Conservation (phyloP, 2,888 invertebrate genomes). For the Heteromurus nitidus region DNA sequence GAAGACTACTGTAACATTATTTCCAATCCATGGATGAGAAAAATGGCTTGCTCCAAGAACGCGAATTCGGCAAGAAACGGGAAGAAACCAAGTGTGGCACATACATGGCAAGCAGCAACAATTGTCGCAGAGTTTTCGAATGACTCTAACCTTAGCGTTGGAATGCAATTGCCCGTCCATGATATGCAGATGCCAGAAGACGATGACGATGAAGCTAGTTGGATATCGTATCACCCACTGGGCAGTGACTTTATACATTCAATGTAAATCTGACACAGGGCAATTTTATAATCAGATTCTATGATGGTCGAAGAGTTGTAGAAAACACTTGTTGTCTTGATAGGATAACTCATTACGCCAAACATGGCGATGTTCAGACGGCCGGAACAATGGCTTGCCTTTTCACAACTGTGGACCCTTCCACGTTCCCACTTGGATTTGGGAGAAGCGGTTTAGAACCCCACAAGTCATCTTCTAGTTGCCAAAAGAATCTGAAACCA, state of each 20-base stretch:
- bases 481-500: slow-evolving; percentile 47
- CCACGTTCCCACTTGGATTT: slow-evolving; percentile 17
- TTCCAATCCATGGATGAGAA: slow-evolving; percentile 45
- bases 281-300: not conserved
- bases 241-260: slow-evolving; percentile 90
- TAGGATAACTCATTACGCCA: slow-evolving; percentile 88
- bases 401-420: slow-evolving; percentile 56
- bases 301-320: not conserved
- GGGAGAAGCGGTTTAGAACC: no score
- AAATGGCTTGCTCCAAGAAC: slow-evolving; percentile 64
- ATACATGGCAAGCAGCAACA: slow-evolving; percentile 69
- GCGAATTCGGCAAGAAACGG: slow-evolving; percentile 55
- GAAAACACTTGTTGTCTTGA: not conserved
- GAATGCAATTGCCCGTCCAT: slow-evolving; percentile 31
- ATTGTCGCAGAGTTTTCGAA: slow-evolving; percentile 67
- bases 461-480: slow-evolving; percentile 16
- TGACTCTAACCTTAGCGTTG: not conserved
- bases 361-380: slow-evolving; percentile 83
- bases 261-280: slow-evolving; percentile 79
- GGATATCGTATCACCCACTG: slow-evolving; percentile 87
- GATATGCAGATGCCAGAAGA: slow-evolving; percentile 74
- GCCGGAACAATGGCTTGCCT: slow-evolving; percentile 80
- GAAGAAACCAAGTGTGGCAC: slow-evolving; percentile 57
- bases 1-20: slow-evolving; percentile 81
- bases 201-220: slow-evolving; percentile 83